These are phyloP conservation scores for Microctonus hyperodae DNA, from an alignment of 2,888 invertebrate genomes.

Conservation along the genomic window DNA sequence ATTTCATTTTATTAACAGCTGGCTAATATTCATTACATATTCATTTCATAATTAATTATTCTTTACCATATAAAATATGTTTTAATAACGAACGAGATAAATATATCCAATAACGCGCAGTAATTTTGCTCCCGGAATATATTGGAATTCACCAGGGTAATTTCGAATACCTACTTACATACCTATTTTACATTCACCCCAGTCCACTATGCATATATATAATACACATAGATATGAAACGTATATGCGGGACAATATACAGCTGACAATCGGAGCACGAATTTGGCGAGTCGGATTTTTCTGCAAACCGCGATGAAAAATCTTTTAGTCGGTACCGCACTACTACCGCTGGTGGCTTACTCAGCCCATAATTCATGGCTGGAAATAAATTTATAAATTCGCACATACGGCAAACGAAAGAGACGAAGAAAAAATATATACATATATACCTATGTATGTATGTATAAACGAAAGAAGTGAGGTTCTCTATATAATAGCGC, in stretches of 20 bases:
- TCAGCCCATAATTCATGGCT: slow-evolving; percentile 25
- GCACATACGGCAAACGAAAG: neutral
- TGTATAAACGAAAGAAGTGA: neutral
- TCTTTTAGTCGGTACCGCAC: slow-evolving; percentile 11
- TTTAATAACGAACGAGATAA: slow-evolving; percentile 21
- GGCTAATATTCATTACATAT: neutral
- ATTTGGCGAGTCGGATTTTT: slow-evolving; percentile 22
- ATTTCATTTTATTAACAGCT: neutral
- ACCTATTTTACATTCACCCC: slow-evolving; percentile 6
- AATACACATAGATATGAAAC: neutral
- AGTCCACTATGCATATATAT: neutral
- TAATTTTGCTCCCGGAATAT: slow-evolving; percentile 22
- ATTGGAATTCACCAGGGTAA: slow-evolving; percentile 18
- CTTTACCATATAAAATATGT: slow-evolving; percentile 5
- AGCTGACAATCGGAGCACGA: slow-evolving; percentile 1
- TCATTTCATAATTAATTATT: slow-evolving; percentile 17
- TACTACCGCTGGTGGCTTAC: slow-evolving; percentile 16
- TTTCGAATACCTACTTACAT: slow-evolving; percentile 12
- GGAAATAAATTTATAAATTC: slow-evolving; percentile 32
- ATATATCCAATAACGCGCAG: slow-evolving; percentile 15
- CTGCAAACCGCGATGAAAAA: slow-evolving; percentile 19
- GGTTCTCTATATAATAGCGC: neutral
- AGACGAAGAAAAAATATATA: neutral
- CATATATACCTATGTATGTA: neutral
- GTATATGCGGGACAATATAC: neutral